Base-by-base conservation (phyloP, 1,140 invertebrate species). In the Ceratosolen solmsi region DNA sequence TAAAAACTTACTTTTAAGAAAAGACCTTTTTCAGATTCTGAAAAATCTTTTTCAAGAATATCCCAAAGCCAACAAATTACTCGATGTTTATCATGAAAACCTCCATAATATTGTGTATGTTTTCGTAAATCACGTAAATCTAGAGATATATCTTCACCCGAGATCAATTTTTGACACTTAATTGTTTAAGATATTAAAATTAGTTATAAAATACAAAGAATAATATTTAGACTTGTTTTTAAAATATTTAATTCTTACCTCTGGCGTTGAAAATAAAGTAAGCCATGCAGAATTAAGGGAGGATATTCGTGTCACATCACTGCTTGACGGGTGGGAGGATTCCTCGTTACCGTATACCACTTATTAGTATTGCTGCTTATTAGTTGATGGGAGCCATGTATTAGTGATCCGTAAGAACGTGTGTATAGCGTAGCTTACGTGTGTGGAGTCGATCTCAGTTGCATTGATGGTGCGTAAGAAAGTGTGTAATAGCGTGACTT, bases 31-130 rank as follows among this genome's bases (percentile, higher is more conserved):
- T 99, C 99, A 73, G 98, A 94, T 89, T 97, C 95, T 15, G 93
- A 95, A 90, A 99, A 99, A 91, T 99, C 98, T 87, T 97, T 96
- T 86, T 98, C 96, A 38, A 99, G 91, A 84, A 99, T 97, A 91
- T 99, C 98, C 99, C 99, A 99, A 20, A 99, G 92, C 99, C 99
- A 99, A 87, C 96, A 96, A 22, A 99, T 96, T 56, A 99, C 97
- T 84, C 97, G 93, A 92, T 99, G 99, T 83, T 97, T 98, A 91
- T 99, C 98, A 90, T 99, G 99, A 92, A 99, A 99, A 9, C 99
- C 99, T 54, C 99, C 99, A 92, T 99, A 99, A 92, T 99, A 99
- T 92, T 99, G 97, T 3, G 98, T 99, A 91, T 99, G 95, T 85
- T 95, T 95, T 75, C 98, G 94, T 65, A 99, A 92, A 92, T 99